Percentiles rank a stretch among this genome's conserved stretches.
Conservation (phyloP, 2,888 invertebrate species). For the Chloroclysta siterata region DNA sequence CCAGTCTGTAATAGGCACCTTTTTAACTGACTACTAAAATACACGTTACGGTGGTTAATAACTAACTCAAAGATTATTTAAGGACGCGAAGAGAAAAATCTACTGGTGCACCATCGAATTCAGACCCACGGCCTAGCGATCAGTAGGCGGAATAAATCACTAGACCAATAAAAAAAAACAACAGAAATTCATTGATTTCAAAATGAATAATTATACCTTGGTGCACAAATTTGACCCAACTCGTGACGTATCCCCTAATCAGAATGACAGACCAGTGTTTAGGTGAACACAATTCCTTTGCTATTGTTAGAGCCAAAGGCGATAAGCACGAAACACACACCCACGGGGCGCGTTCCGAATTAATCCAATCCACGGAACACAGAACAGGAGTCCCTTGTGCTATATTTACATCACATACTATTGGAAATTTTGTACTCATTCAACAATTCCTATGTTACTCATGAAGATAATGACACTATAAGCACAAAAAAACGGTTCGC, state of each 20-base stretch:
- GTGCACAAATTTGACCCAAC: not conserved
- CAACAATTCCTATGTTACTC: not conserved
- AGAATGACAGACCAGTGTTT: constrained; percentile 11
- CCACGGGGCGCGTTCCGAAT: constrained; percentile 65
- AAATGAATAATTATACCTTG: not conserved
- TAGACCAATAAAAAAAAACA: not conserved
- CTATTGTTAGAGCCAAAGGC: constrained; percentile 66
- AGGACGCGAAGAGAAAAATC: no score
- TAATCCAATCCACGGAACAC: constrained; percentile 66
- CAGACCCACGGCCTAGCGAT: no score
- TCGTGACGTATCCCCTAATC: constrained; percentile 2
- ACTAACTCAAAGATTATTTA: not conserved
- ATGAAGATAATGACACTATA: no score
- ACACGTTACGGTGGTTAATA: not conserved
- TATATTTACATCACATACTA: not conserved
- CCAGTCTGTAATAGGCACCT: no score
- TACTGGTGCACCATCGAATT: no score
- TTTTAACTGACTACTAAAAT: no score
- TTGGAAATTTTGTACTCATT: not conserved
- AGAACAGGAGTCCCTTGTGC: not conserved
- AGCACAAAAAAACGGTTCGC: no score
- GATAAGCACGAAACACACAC: constrained; percentile 67
- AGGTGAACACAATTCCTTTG: constrained; percentile 39
- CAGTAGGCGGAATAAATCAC: no score
- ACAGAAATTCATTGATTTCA: not conserved